A percentile compares a stretch with the other conserved stretches of the same genome.
phyloP scores from a whole-genome alignment of 2,113 vertebrate species.

The Bathybates hornii region DNA sequence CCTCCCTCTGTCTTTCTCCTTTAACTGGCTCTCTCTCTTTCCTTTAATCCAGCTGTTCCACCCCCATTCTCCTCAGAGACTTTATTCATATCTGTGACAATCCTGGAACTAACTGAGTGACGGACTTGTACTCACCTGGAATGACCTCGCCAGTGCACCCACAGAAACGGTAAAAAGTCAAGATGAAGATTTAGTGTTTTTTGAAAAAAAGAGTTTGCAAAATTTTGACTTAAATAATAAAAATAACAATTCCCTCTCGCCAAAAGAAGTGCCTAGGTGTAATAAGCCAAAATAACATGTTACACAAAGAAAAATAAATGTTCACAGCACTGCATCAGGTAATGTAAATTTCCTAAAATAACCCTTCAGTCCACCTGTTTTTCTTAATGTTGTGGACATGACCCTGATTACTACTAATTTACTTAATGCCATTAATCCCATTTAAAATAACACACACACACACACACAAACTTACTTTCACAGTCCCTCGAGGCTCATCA shows the following conservation, averaged over 20 bases:
- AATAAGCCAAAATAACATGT: not conserved
- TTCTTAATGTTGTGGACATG: conserved; percentile 33
- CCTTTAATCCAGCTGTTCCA: not conserved
- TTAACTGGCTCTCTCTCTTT: not conserved
- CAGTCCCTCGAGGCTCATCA: conserved; percentile 22
- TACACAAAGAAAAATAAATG: not conserved
- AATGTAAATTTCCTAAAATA: conserved; percentile 40
- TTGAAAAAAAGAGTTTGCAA: not conserved
- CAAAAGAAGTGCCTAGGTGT: not conserved
- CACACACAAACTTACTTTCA: not conserved
- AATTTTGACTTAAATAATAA: not conserved
- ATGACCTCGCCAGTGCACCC: not conserved
- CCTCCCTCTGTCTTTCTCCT: not conserved
- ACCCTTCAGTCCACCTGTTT: conserved; percentile 24
- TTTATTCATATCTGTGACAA: not conserved
- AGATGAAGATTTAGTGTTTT: not conserved
- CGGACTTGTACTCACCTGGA: not conserved
- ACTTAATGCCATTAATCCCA: conserved; percentile 56
- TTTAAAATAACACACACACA: conserved; percentile 28
- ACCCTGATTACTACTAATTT: conserved; percentile 53
- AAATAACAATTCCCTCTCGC: not conserved
- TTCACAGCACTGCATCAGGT: not conserved
- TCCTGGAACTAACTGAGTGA: not conserved
- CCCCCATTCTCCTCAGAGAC: not conserved
- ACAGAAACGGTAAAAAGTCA: not conserved